Base-by-base conservation (phyloP, 2,797 vertebrate species). In the Falco naumanni region DNA sequence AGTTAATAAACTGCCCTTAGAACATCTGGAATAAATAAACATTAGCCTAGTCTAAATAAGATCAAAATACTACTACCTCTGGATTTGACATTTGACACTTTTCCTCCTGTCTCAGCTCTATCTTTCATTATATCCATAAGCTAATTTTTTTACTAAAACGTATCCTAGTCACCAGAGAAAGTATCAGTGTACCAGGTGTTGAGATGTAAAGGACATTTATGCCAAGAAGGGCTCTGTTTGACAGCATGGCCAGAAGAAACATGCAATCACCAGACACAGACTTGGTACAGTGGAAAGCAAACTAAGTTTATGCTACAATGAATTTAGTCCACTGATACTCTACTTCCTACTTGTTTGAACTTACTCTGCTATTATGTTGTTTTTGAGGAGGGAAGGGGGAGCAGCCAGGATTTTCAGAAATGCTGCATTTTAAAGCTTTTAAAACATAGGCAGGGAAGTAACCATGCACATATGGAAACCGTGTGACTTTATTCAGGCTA, bases 1-100 rank as follows among this genome's bases (percentile, higher is more conserved):
- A 61, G 20, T 64, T 60, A 76, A 70, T 5, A 57, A 87, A 53
- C 13, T 6, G 1, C 16, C 16, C 48, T 63, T 41, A 22, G 2
- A 87, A 76, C 7, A 66, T 1, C 0, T 39, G 8, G 6, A 16
- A 1, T 4, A 33, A 48, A 28, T 2, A 18, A 48, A 24, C 3
- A 45, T 29, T 0, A 72, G 7, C 25, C 24, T 33, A 24, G 11
- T 50, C 25, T 63, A 76, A 66, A 3, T 34, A 80, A 64, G 26
- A 87, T 13, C 12, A 20, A 85, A 77, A 60, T 14, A 66, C 29
- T 47, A 19, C 60, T 33, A 39, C 10, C 28, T 56, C 54, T 0
- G 1, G 1, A 45, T 45, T 60, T 51, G 43, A 60, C 33, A 39
- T 54, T 26, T 31, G 13, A 24, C 11, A 48, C 13, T 5, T 84